A percentile compares a stretch with the other conserved stretches of the same genome.
These are phyloP conservation scores for Bubo blakistoni DNA, from an alignment of 2,113 vertebrate genomes.

Conservation along the genomic window DNA sequence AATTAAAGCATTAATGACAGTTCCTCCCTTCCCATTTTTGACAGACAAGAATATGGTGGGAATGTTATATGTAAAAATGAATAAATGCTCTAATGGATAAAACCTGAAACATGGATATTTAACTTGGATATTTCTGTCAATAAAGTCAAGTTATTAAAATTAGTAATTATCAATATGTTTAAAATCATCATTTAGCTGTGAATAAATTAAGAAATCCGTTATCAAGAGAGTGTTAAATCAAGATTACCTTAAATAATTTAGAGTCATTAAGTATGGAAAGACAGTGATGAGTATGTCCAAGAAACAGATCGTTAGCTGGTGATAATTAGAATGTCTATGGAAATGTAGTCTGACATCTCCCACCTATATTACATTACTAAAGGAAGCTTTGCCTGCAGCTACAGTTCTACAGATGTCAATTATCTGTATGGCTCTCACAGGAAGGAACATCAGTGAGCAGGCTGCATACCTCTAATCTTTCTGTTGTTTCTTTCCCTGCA, in stretches of 20 bases:
- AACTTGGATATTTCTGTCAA: not conserved
- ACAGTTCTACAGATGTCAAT: not conserved
- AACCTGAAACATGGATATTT: not conserved
- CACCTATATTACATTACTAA: not conserved
- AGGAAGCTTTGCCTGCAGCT: not conserved
- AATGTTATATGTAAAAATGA: not conserved
- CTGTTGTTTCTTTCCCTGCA: not conserved
- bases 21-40: not conserved
- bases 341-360: not conserved
- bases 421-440: not conserved
- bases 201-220: not conserved
- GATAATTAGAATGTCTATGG: not conserved
- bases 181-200: not conserved
- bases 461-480: not conserved
- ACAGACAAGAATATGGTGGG: not conserved
- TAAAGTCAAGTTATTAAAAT: not conserved
- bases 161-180: not conserved
- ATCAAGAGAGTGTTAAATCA: not conserved
- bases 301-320: not conserved
- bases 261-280: not conserved
- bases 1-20: not conserved
- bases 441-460: not conserved
- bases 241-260: not conserved
- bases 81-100: not conserved
- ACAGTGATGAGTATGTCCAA: not conserved